A percentile compares a stretch with the other conserved stretches of the same genome.
Evolutionary conservation across 2,113 vertebrate genomes (phyloP).

Genomic region (Bagarius yarrelli): DNA sequence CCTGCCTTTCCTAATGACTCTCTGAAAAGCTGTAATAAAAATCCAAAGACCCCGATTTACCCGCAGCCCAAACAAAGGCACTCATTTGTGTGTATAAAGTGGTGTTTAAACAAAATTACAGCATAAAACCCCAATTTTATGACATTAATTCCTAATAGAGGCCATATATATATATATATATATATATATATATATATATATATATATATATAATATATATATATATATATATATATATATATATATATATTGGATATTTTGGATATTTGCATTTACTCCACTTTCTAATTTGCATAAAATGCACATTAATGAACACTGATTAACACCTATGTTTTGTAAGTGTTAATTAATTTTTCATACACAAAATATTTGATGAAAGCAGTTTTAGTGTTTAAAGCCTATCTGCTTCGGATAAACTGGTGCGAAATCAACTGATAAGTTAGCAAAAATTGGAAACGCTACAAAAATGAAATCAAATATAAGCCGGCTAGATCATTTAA

Average conservation of each 20-base stretch:
- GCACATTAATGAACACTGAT: too few species aligned
- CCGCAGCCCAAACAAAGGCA: neutral
- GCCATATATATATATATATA: too few species aligned
- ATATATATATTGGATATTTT: too few species aligned
- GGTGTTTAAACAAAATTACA: neutral
- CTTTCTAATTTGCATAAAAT: neutral
- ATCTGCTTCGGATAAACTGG: neutral
- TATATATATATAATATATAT: too few species aligned
- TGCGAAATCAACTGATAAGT: neutral
- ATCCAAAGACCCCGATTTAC: neutral
- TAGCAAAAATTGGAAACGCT: neutral
- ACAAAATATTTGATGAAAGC: neutral
- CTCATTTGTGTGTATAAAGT: neutral
- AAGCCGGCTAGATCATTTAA: neutral
- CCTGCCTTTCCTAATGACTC: slow-evolving; percentile 11
- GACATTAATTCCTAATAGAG: too few species aligned
- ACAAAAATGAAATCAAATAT: neutral
- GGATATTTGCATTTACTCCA: neutral
- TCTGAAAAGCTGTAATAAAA: slow-evolving; percentile 15
- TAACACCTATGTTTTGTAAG: too few species aligned
- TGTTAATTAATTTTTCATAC: too few species aligned
- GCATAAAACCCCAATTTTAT: neutral
- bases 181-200: too few species aligned
- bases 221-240: too few species aligned
- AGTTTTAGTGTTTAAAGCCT: neutral